Evolutionary conservation across 1,140 invertebrate genomes (phyloP), one percentile per base, ranked within the genome.

Genomic region (Papilio dardanus): DNA sequence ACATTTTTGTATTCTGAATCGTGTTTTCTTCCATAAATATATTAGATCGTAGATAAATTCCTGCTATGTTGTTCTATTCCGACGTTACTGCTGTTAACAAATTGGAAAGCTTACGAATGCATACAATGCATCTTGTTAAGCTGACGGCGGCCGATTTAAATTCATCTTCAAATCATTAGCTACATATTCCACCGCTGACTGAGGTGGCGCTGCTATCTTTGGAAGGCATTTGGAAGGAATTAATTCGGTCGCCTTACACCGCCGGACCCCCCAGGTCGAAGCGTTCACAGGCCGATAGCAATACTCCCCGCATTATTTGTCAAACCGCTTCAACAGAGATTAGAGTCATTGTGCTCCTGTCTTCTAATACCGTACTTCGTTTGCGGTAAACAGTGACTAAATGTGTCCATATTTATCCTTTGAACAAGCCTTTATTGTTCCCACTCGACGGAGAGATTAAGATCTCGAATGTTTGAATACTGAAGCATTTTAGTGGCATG

Each of bases 231-330:
- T 84, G 81, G n/a, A n/a, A 85, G 80, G 79, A 81, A 86, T 86
- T 84, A 86, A 86, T 87, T 83, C 78, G 75, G 75, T 62, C 62
- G 68, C 28, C 73, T 75, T 71, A 21, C 74, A 79, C 71, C 71
- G 74, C 3, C n/a, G 78, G 86, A 88, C 86, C 86, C 81, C 85
- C 85, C 86, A 86, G 75, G 85, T 82, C 54, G 84, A 67, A 31
- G 35, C 79, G 68, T n/a, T 66, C 16, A 35, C 37, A 73, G 68
- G 66, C 77, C 80, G 79, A 79, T 75, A 80, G 76, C 75, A 79
- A 76, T 21, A 71, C 76, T 77, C 75, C 80, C 80, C 77, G 75
- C 82, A 80, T 84, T 84, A 67, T 76, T 76, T 71, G 69, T 66
- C 71, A 67, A 67, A 71, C 65, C 65, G 33, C 62, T 46, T 12